Percentiles rank a stretch among this genome's conserved stretches.
Evolutionary conservation across 2,797 vertebrate genomes (phyloP).

Genomic region (Erithacus rubecula): DNA sequence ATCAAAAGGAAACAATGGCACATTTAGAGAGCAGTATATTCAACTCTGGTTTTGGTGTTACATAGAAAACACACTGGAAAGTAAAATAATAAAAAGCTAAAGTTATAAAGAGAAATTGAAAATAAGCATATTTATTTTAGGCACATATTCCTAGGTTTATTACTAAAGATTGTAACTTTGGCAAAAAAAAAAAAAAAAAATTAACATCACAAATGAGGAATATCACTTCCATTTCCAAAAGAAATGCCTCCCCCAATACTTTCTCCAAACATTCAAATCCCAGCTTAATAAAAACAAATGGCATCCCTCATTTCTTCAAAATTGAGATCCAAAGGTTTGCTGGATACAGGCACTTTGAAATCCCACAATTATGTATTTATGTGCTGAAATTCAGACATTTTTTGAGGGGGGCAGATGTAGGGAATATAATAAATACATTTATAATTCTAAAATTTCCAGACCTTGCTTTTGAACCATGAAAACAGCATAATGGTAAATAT

Average conservation of each 20-base stretch:
- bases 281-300: constrained; percentile 84
- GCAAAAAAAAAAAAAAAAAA: constrained; percentile 80
- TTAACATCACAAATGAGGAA: constrained; percentile 69
- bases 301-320: constrained; percentile 74
- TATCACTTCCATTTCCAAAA: constrained; percentile 73
- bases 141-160: constrained; percentile 45
- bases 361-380: constrained; percentile 69
- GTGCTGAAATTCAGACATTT: constrained; percentile 25
- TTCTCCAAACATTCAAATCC: constrained; percentile 78
- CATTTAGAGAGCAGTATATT: background rate
- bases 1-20: background rate
- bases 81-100: constrained; percentile 12
- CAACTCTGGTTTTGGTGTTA: constrained; percentile 19
- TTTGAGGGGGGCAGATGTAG: background rate
- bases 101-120: constrained; percentile 56
- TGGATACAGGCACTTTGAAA: constrained; percentile 59
- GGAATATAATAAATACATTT: constrained; percentile 61
- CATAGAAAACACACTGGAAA: background rate
- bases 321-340: constrained; percentile 69
- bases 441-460: constrained; percentile 63
- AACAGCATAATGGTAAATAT: constrained; percentile 18
- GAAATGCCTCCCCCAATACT: constrained; percentile 74
- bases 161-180: constrained; percentile 58
- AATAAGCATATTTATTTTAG: constrained; percentile 55
- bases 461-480: constrained; percentile 42